Percentiles rank a stretch among this genome's conserved stretches.
phyloP scores from a whole-genome alignment of 2,888 invertebrate species.

The Meganola albula region DNA sequence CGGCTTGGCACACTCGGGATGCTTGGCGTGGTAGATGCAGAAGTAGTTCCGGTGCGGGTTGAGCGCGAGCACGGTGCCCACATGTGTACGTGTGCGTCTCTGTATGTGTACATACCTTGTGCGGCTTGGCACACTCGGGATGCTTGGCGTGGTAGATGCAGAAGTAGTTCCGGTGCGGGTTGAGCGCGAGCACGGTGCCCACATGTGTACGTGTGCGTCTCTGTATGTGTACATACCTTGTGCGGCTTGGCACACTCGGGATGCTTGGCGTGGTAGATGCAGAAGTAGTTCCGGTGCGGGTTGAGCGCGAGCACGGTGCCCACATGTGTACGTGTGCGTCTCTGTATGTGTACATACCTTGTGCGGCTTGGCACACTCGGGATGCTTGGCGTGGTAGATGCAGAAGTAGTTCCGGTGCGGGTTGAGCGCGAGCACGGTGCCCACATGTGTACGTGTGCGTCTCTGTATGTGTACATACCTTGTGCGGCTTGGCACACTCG shows the following conservation, averaged over 20 bases:
- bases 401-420: neutral
- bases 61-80: neutral
- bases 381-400: neutral
- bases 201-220: neutral
- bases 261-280: neutral
- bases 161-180: neutral
- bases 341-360: neutral
- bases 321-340: constrained; percentile 3
- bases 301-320: constrained; percentile 1
- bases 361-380: neutral
- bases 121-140: neutral
- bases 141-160: neutral
- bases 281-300: neutral
- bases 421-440: neutral
- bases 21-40: neutral
- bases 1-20: neutral
- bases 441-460: neutral
- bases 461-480: neutral
- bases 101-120: neutral
- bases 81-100: neutral
- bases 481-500: neutral
- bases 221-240: neutral
- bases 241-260: neutral
- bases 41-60: neutral
- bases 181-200: neutral